Base-by-base conservation (phyloP, 2,113 vertebrate species). In the Orientallactaga bullata region DNA sequence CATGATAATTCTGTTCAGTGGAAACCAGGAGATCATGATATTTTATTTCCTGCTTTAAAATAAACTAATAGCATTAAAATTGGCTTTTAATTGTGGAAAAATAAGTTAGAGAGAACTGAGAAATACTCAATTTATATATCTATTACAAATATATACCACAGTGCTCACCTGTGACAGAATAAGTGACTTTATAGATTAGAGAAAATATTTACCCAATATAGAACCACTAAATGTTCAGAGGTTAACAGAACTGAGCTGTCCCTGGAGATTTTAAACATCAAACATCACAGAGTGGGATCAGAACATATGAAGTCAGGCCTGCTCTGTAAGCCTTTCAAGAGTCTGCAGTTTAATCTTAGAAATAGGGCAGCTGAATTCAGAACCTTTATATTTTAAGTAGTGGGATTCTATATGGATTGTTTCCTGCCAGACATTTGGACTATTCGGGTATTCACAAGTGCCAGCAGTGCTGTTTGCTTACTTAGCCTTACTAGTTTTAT, bases 1-100 rank as follows among this genome's bases (percentile, higher is more conserved):
- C 30, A 55, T 76, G 51, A 71, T 0, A 91, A 32, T 91, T 95
- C 23, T 83, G 7, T 61, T 91, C 17, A 69, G 28, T 28, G 30
- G 39, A 55, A 88, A 86, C 72, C 9, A 86, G 80, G 55, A 35
- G n/a, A 84, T n/a, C 7, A 69, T 90, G 39, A 18, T 55, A 85
- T 32, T 87, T 90, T 55, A 85, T 32, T 87, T 90, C 68, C 84
- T 66, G 35, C 47, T 84, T 63, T 68, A 80, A 88, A 95, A 81
- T 77, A 73, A 81, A 28, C 32, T 68, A 60, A 81, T 32, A 55
- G 69, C 17, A 90, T 60, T 35, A 60, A 60, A 83, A 32, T 76
- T 76, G 28, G 85, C 35, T 91, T 94, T 94, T 83, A 86, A 94
- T 69, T 78, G 47, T 73, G 39, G 60, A 32, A 92, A 93, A 83